These are phyloP conservation scores for Carcina quercana DNA, from an alignment of 2,888 invertebrate species.

Conservation along the genomic window DNA sequence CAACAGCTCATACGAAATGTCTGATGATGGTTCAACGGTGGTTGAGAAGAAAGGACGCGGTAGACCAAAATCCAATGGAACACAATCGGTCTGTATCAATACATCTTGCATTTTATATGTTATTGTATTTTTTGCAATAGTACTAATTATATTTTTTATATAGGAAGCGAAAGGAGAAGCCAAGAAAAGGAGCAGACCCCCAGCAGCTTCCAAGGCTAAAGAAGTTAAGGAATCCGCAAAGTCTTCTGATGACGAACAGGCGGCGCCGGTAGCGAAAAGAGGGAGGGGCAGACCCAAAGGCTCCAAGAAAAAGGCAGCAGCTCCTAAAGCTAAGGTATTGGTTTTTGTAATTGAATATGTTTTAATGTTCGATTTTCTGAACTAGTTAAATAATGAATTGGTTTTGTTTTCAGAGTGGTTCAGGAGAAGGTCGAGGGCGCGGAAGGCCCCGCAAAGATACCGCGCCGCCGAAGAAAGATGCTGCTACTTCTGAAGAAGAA, in stretches of 20 bases:
- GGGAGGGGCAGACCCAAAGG: conserved; percentile 73
- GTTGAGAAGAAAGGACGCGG: conserved; percentile 72
- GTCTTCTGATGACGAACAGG: conserved; percentile 69
- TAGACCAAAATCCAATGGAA: conserved; percentile 68
- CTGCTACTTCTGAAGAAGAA: conserved; percentile 64
- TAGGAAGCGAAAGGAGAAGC: conserved; percentile 66
- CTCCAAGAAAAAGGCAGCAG: conserved; percentile 67
- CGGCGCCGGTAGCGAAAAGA: conserved; percentile 68
- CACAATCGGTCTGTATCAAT: conserved; percentile 47
- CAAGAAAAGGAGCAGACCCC: conserved; percentile 64
- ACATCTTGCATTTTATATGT: not conserved
- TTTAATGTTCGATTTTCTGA: not conserved
- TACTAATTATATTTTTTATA: conserved; percentile 4
- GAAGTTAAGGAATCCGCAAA: conserved; percentile 71
- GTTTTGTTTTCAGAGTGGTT: conserved; percentile 35
- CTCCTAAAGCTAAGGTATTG: conserved; percentile 55
- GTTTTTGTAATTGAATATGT: not conserved
- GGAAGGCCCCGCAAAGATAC: conserved; percentile 67
- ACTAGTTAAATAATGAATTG: not conserved
- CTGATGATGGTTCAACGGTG: conserved; percentile 68
- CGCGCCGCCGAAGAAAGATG: conserved; percentile 65
- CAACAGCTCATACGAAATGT: conserved; percentile 60
- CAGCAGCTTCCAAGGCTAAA: conserved; percentile 56
- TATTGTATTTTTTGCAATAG: conserved; percentile 2
- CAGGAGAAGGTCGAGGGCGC: conserved; percentile 59